Evolutionary conservation across 2,888 invertebrate genomes (phyloP).

Genomic region (Alloplasta piceator): DNA sequence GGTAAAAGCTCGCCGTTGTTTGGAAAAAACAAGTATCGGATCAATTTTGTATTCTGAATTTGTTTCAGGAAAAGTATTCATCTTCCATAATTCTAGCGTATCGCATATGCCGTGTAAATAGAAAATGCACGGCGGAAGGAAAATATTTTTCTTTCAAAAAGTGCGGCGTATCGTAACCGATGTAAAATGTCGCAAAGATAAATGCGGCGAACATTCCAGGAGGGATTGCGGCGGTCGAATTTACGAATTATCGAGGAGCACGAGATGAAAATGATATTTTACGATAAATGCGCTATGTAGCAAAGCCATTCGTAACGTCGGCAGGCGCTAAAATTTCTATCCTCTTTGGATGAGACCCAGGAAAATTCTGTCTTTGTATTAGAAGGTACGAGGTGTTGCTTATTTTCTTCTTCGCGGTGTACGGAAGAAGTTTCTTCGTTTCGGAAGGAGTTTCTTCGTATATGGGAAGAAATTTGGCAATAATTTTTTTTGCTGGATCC

Average conservation of each 20-base stretch:
- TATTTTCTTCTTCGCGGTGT: too few species aligned
- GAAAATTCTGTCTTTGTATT: constrained; percentile 34
- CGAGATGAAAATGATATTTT: constrained; percentile 17
- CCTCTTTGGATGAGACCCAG: constrained; percentile 33
- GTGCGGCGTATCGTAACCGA: not conserved
- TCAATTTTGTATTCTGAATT: too few species aligned
- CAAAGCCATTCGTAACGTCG: constrained; percentile 50
- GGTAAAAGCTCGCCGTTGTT: too few species aligned
- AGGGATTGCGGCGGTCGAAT: constrained; percentile 25
- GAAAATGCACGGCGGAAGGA: not conserved
- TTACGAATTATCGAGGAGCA: constrained; percentile 4
- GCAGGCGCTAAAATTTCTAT: constrained; percentile 49
- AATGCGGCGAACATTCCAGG: not conserved
- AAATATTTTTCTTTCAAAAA: not conserved
- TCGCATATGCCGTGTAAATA: too few species aligned
- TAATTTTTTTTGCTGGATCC: too few species aligned
- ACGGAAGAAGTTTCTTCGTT: too few species aligned
- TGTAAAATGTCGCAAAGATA: not conserved
- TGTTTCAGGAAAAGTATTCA: too few species aligned
- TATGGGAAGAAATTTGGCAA: too few species aligned
- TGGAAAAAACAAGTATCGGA: constrained; percentile 17
- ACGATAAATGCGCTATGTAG: constrained; percentile 24
- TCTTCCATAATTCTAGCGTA: not conserved
- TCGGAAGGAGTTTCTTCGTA: too few species aligned
- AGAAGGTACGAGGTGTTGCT: too few species aligned